These are phyloP conservation scores for Pristionchus exspectatus DNA, from an alignment of 2,888 invertebrate genomes.

Conservation along the genomic window DNA sequence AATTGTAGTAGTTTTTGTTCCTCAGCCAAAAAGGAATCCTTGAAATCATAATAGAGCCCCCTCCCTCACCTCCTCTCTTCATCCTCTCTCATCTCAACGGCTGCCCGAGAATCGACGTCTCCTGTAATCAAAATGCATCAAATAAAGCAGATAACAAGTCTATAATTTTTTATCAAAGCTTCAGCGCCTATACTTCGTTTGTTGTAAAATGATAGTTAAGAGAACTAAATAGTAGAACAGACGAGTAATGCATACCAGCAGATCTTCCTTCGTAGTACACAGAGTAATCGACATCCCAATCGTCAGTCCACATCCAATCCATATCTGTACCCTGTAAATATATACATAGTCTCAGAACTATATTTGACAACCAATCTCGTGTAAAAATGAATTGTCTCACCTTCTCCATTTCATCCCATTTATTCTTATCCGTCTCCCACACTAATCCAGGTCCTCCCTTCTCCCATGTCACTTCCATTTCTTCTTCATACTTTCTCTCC, in stretches of 20 bases:
- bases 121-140: neutral
- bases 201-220: neutral
- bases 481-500: conserved; percentile 68
- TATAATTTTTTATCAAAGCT: too few species aligned
- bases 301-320: conserved; percentile 83
- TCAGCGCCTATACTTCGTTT: neutral
- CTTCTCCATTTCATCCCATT: conserved; percentile 81
- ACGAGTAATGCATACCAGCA: conserved; percentile 68
- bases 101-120: conserved; percentile 82
- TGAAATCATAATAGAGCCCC: neutral
- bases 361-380: neutral
- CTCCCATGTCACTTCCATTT: conserved; percentile 82
- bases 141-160: too few species aligned
- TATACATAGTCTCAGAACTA: neutral
- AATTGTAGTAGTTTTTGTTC: neutral
- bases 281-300: conserved; percentile 83
- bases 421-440: conserved; percentile 83
- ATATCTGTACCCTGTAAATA: conserved; percentile 71
- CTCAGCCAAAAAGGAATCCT: neutral
- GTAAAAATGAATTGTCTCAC: conserved; percentile 27
- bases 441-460: conserved; percentile 84
- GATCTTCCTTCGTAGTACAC: conserved; percentile 81
- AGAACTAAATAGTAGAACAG: neutral
- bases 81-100: conserved; percentile 80
- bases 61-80: conserved; percentile 59